Percentiles rank a stretch among this genome's conserved stretches.
phyloP scores from a whole-genome alignment of 2,797 vertebrate species.

The Cuniculus paca region DNA sequence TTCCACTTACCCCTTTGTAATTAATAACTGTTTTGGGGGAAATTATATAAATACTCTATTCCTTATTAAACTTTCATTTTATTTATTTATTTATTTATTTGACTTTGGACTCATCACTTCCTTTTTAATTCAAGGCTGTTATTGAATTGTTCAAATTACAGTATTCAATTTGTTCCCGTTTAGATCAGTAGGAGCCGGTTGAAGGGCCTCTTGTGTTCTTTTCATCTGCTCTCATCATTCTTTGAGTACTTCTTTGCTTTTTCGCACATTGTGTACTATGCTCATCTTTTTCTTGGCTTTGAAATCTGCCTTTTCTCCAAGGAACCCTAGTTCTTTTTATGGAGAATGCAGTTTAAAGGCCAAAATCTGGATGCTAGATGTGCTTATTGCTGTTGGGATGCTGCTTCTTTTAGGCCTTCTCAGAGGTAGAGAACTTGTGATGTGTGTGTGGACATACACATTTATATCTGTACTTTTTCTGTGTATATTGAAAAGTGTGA shows the following conservation, averaged over 20 bases:
- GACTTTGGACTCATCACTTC: slow-evolving; percentile 31
- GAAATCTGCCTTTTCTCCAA: slow-evolving; percentile 36
- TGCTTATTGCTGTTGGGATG: not conserved
- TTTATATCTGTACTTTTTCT: slow-evolving; percentile 23
- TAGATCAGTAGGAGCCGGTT: slow-evolving; percentile 46
- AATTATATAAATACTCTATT: slow-evolving; percentile 50
- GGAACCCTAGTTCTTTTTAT: slow-evolving; percentile 17
- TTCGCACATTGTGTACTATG: not conserved
- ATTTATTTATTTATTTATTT: slow-evolving; percentile 25
- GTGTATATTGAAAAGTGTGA: not conserved
- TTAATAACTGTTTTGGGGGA: not conserved
- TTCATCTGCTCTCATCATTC: not conserved
- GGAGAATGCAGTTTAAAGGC: slow-evolving; percentile 39
- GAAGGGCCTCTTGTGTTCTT: slow-evolving; percentile 3
- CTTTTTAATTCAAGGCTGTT: slow-evolving; percentile 51
- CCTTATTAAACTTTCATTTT: slow-evolving; percentile 34
- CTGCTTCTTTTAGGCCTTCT: not conserved
- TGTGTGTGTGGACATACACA: not conserved
- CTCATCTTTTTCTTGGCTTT: slow-evolving; percentile 40
- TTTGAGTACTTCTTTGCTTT: slow-evolving; percentile 56
- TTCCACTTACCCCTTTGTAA: not conserved
- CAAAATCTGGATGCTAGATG: not conserved
- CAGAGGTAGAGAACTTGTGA: not conserved
- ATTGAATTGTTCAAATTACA: slow-evolving; percentile 19
- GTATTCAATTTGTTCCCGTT: slow-evolving; percentile 41